These are phyloP conservation scores for Salvelinus alpinus DNA, from an alignment of 2,113 vertebrate genomes.

Conservation along the genomic window DNA sequence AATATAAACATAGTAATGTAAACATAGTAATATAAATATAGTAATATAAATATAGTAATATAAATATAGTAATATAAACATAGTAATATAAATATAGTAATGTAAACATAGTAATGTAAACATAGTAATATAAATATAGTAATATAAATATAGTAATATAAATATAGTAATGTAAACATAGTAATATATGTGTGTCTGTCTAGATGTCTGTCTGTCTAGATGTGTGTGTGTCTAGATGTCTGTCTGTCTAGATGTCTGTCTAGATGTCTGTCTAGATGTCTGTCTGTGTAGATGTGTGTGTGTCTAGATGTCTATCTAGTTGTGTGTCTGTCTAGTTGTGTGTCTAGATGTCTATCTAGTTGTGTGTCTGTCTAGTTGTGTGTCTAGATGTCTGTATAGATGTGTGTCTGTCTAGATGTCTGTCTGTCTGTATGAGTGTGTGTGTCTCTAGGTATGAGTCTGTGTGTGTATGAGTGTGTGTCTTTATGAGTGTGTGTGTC, in stretches of 20 bases:
- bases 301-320: neutral
- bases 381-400: neutral
- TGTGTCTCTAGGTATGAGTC: conserved; percentile 7
- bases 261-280: neutral
- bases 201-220: neutral
- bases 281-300: neutral
- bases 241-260: neutral
- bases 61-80: no score
- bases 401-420: neutral
- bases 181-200: neutral
- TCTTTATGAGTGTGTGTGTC: neutral
- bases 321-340: neutral
- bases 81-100: no score
- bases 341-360: no score
- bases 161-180: no score
- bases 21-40: no score
- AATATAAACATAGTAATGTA: no score
- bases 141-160: no score
- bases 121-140: no score
- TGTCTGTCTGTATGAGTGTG: neutral
- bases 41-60: no score
- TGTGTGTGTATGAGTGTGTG: conserved; percentile 4
- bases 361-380: no score
- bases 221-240: conserved; percentile 6
- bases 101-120: no score